Evolutionary conservation across 2,113 vertebrate species (phyloP).

Genomic region (Murina feae): DNA sequence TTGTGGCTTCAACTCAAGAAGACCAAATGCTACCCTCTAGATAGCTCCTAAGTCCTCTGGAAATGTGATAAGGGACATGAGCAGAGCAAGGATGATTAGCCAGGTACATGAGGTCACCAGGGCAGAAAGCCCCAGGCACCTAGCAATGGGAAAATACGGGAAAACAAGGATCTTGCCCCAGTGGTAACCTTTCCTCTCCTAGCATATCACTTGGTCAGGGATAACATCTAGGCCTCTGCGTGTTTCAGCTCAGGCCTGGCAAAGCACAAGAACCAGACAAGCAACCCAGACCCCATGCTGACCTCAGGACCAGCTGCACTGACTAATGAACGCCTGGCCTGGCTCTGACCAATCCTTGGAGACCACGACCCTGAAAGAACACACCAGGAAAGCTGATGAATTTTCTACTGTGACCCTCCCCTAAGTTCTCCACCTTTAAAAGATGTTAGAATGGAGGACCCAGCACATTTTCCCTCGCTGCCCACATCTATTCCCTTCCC

Average conservation of each 20-base stretch:
- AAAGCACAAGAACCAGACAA: not conserved
- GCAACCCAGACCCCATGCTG: too few species aligned
- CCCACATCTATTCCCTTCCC: not conserved
- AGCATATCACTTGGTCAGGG: not conserved
- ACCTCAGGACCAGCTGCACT: not conserved
- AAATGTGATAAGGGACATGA: not conserved
- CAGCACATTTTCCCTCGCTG: not conserved
- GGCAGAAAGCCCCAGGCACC: not conserved
- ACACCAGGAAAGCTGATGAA: not conserved
- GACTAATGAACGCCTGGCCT: not conserved
- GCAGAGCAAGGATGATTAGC: not conserved
- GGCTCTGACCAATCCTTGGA: not conserved
- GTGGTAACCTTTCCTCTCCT: not conserved
- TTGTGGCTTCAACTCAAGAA: not conserved
- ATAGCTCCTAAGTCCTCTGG: too few species aligned
- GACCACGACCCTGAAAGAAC: not conserved
- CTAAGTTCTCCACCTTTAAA: not conserved
- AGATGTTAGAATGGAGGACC: not conserved
- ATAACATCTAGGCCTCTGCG: not conserved
- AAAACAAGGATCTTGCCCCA: not conserved
- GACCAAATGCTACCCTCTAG: not conserved
- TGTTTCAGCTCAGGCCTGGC: not conserved
- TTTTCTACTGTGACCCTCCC: not conserved
- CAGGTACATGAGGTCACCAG: not conserved
- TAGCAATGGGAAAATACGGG: not conserved